These are phyloP conservation scores for Tetramorium bicarinatum DNA, from an alignment of 2,888 invertebrate genomes.

Conservation along the genomic window DNA sequence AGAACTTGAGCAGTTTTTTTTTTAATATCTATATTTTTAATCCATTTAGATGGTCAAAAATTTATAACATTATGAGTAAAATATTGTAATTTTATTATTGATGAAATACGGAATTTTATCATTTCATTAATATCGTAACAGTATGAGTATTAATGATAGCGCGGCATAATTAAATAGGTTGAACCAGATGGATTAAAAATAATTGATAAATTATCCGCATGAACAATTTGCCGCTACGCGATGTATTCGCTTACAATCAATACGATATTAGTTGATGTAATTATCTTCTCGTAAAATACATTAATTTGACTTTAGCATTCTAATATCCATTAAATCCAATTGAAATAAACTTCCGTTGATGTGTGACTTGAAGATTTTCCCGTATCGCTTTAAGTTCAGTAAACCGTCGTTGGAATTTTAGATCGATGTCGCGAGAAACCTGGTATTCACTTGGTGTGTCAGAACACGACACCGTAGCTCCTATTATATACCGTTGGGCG, in stretches of 20 bases:
- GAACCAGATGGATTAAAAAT: conserved; percentile 28
- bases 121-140: conserved; percentile 25
- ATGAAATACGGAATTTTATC: conserved; percentile 8
- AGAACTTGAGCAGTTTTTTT: not conserved
- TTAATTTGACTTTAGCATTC: not conserved
- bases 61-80: not conserved
- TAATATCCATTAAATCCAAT: conserved; percentile 1
- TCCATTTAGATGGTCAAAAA: not conserved
- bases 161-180: conserved; percentile 16
- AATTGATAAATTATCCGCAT: conserved; percentile 32
- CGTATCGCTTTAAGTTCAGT: conserved; percentile 55
- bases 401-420: conserved; percentile 63
- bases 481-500: conserved; percentile 80
- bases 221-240: not conserved
- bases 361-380: conserved; percentile 22
- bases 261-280: conserved; percentile 34
- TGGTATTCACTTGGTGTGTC: conserved; percentile 70
- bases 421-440: conserved; percentile 75
- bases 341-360: conserved; percentile 9
- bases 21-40: not conserved
- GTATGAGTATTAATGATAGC: conserved; percentile 22
- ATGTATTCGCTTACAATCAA: conserved; percentile 27
- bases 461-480: conserved; percentile 76
- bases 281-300: conserved; percentile 48
- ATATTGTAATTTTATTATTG: conserved; percentile 21